Evolutionary conservation across 2,888 invertebrate genomes (phyloP).

Genomic region (Brachylomia viminalis): DNA sequence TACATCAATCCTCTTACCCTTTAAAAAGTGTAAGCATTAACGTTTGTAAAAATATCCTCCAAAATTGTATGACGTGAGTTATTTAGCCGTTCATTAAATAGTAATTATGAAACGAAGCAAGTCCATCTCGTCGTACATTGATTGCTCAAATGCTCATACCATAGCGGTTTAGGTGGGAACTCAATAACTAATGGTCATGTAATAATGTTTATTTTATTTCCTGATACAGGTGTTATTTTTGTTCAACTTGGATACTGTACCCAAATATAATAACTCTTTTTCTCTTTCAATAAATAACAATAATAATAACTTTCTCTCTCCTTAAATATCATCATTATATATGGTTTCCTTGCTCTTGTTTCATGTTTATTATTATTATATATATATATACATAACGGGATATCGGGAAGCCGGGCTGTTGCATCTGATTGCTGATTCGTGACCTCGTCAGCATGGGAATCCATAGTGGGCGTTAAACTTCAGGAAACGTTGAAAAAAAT

Average conservation of each 20-base stretch:
- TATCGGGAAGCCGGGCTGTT: too few relatives aligned
- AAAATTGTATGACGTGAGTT: slow-evolving; percentile 1
- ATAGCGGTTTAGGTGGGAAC: neutral
- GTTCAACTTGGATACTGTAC: neutral
- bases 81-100: slow-evolving; percentile 11
- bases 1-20: neutral
- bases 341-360: too few relatives aligned
- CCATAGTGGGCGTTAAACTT: too few relatives aligned
- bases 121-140: slow-evolving; percentile 26
- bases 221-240: neutral
- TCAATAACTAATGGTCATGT: neutral
- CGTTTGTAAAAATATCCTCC: neutral
- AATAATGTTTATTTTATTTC: neutral
- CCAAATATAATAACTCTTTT: neutral
- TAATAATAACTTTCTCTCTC: too few relatives aligned
- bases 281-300: neutral
- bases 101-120: slow-evolving; percentile 25
- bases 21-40: neutral
- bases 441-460: too few relatives aligned
- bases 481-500: too few relatives aligned
- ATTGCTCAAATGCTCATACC: slow-evolving; percentile 17
- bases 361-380: too few relatives aligned
- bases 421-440: too few relatives aligned
- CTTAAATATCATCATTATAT: too few relatives aligned
- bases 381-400: too few relatives aligned